Conservation (phyloP, 37 sponge, comb jelly and placozoan species). For the Cliona cf. orientalis region DNA sequence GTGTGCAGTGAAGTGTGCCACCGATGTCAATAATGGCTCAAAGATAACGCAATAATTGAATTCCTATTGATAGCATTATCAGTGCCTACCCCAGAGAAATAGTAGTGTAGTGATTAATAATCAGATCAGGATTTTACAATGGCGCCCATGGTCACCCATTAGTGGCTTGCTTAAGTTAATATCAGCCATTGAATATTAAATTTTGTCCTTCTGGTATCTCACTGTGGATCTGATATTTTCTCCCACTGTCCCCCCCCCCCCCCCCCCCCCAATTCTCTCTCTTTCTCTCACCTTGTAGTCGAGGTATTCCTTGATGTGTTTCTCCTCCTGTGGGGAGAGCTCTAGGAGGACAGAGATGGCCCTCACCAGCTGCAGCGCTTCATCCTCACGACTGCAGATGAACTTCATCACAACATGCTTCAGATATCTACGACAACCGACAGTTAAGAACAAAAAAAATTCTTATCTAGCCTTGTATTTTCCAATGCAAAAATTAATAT, state of each 20-base stretch:
- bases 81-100: too few relatives aligned
- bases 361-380: conserved; percentile 63
- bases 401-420: conserved; percentile 79
- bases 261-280: too few relatives aligned
- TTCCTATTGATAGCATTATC: too few relatives aligned
- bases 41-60: too few relatives aligned
- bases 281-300: conserved; percentile 67
- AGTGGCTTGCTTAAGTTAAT: neutral
- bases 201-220: neutral
- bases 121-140: neutral
- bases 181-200: neutral
- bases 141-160: neutral
- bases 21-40: too few relatives aligned
- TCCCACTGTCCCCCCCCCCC: neutral
- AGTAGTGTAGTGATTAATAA: too few relatives aligned
- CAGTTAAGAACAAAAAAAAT: neutral
- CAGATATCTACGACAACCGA: conserved; percentile 35
- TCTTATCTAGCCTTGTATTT: too few relatives aligned
- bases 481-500: too few relatives aligned
- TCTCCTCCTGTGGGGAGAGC: conserved; percentile 66
- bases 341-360: conserved; percentile 72
- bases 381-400: conserved; percentile 75
- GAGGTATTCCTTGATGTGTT: conserved; percentile 56
- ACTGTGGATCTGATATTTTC: too few relatives aligned
- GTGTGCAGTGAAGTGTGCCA: too few relatives aligned